These are phyloP conservation scores for Ormyrus thymus DNA, from an alignment of 2,888 invertebrate genomes.

Conservation along the genomic window DNA sequence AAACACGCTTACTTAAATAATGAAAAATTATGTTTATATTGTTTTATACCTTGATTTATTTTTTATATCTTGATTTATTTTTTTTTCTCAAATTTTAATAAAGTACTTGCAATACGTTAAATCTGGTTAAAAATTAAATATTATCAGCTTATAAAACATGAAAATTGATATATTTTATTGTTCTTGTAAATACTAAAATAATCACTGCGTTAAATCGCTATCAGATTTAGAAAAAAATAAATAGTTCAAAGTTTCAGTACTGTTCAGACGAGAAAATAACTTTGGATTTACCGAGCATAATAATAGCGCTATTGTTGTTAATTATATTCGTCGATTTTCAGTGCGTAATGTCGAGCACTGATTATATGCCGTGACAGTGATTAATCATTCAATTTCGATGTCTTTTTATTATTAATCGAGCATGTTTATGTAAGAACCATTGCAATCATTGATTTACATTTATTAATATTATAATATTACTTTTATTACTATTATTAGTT, in stretches of 20 bases:
- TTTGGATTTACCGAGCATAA: conserved; percentile 28
- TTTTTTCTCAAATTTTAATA: too few relatives aligned
- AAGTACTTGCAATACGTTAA: too few relatives aligned
- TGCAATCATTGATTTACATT: conserved; percentile 46
- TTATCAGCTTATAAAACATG: too few relatives aligned
- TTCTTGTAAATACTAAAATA: too few relatives aligned
- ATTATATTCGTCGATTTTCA: conserved; percentile 15
- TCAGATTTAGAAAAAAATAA: too few relatives aligned
- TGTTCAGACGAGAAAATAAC: conserved; percentile 18
- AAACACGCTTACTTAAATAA: too few relatives aligned
- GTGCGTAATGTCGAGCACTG: conserved; percentile 13
- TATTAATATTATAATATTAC: conserved; percentile 34
- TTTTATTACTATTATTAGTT: conserved; percentile 31
- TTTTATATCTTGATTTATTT: too few relatives aligned
- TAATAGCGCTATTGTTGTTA: conserved; percentile 26
- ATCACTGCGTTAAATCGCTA: too few relatives aligned
- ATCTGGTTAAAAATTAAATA: too few relatives aligned
- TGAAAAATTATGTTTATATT: too few relatives aligned
- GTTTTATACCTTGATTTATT: too few relatives aligned
- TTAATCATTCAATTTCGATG: conserved; percentile 19
- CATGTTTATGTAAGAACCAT: conserved; percentile 21
- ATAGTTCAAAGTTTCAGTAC: conserved; percentile 8
- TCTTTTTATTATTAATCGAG: conserved; percentile 34
- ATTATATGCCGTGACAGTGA: conserved; percentile 4
- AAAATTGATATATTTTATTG: too few relatives aligned